Percentiles rank a stretch among this genome's conserved stretches.
phyloP scores from a whole-genome alignment of 1,140 invertebrate species.

The Drosophila ercepeae region DNA sequence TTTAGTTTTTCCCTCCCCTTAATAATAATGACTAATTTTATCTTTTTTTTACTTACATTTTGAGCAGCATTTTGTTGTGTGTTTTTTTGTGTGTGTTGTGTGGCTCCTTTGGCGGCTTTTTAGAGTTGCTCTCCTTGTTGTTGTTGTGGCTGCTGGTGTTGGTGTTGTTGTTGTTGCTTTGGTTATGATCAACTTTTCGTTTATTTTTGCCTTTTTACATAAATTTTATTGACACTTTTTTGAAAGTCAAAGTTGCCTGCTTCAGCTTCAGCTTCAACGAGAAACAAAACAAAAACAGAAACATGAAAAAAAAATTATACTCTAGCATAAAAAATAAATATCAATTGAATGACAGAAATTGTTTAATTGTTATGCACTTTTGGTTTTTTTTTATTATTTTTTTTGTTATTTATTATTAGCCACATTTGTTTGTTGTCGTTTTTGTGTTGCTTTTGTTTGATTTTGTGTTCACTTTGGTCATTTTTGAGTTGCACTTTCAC shows the following conservation, averaged over 20 bases:
- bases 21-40: background rate
- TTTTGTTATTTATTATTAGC: slow-evolving; percentile 13
- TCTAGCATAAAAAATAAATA: slow-evolving; percentile 18
- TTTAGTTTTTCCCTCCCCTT: background rate
- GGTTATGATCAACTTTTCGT: slow-evolving; percentile 27
- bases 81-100: slow-evolving; percentile 15
- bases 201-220: slow-evolving; percentile 30
- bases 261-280: slow-evolving; percentile 36
- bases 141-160: slow-evolving; percentile 10
- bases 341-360: slow-evolving; percentile 22
- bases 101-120: slow-evolving; percentile 9
- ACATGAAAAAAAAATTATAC: slow-evolving; percentile 18
- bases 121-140: slow-evolving; percentile 32
- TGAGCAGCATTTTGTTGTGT: slow-evolving; percentile 61
- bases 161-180: slow-evolving; percentile 32
- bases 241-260: slow-evolving; percentile 67
- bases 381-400: slow-evolving; percentile 16
- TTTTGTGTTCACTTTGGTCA: slow-evolving; percentile 38
- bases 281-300: slow-evolving; percentile 19
- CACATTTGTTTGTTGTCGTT: slow-evolving; percentile 22
- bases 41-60: slow-evolving; percentile 62
- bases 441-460: slow-evolving; percentile 25
- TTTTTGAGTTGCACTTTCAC: slow-evolving; percentile 73
- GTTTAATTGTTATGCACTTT: slow-evolving; percentile 44
- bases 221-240: slow-evolving; percentile 67